These are phyloP conservation scores for Microtus richardsoni DNA, from an alignment of 2,113 vertebrate genomes.

Conservation along the genomic window DNA sequence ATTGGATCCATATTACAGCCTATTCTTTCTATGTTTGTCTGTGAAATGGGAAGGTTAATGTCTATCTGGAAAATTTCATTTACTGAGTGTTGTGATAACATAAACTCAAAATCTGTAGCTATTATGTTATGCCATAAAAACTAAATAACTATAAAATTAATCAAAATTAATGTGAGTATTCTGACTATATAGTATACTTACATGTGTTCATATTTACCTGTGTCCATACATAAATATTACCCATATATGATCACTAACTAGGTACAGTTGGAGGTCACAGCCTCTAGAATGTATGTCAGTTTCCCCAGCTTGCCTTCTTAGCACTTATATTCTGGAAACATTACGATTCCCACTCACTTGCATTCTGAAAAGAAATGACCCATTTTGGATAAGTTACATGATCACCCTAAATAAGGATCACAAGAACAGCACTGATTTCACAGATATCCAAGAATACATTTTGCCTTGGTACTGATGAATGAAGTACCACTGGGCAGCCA, in stretches of 20 bases:
- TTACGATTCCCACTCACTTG: not conserved
- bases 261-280: not conserved
- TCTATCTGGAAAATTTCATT: not conserved
- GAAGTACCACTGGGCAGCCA: not conserved
- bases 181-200: not conserved
- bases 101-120: not conserved
- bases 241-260: not conserved
- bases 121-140: not conserved
- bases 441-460: not conserved
- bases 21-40: not conserved
- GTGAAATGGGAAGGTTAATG: not conserved
- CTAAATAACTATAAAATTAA: not conserved
- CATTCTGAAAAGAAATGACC: not conserved
- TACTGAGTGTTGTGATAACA: not conserved
- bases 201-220: not conserved
- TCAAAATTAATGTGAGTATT: not conserved
- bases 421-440: not conserved
- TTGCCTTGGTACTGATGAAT: not conserved
- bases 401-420: not conserved
- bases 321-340: not conserved
- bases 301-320: not conserved
- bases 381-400: conserved; percentile 9
- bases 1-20: not conserved
- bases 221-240: not conserved
- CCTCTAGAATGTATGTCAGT: not conserved